Evolutionary conservation across 1,140 invertebrate species (phyloP).

Genomic region (Brachionus calyciflorus): DNA sequence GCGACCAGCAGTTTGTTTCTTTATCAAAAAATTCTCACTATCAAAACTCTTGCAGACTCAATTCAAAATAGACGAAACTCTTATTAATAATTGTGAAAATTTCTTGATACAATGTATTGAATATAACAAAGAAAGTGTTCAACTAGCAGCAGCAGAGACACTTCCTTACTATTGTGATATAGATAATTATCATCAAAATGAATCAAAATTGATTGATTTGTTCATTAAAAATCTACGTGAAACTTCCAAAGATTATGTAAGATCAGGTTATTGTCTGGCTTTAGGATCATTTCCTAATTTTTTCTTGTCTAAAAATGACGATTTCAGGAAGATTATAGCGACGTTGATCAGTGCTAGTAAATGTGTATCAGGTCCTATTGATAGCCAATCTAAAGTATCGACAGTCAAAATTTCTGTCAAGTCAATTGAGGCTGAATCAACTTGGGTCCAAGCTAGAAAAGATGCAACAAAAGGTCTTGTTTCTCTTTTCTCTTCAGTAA

Average conservation of each 20-base stretch:
- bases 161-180: slow-evolving; percentile 11
- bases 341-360: slow-evolving; percentile 16
- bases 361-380: slow-evolving; percentile 32
- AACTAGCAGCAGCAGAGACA: slow-evolving; percentile 8
- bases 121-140: slow-evolving; percentile 35
- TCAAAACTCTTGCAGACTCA: slow-evolving; percentile 61
- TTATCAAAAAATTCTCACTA: slow-evolving; percentile 72
- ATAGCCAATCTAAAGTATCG: not conserved
- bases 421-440: slow-evolving; percentile 66
- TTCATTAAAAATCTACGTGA: slow-evolving; percentile 27
- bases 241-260: slow-evolving; percentile 36
- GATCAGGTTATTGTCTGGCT: slow-evolving; percentile 18
- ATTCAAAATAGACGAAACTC: slow-evolving; percentile 50
- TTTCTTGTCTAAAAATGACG: slow-evolving; percentile 21
- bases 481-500: slow-evolving; percentile 65
- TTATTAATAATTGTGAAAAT: slow-evolving; percentile 49
- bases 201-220: not conserved
- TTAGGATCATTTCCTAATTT: not conserved
- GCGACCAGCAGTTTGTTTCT: slow-evolving; percentile 74
- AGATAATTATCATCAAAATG: not conserved
- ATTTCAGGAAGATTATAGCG: not conserved
- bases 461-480: slow-evolving; percentile 74
- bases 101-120: slow-evolving; percentile 32
- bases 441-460: slow-evolving; percentile 80
- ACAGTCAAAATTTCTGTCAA: slow-evolving; percentile 64